Evolutionary conservation across 2,888 invertebrate genomes (phyloP), one percentile per base, ranked within the genome.

Genomic region (Sceliomorpha sp.): DNA sequence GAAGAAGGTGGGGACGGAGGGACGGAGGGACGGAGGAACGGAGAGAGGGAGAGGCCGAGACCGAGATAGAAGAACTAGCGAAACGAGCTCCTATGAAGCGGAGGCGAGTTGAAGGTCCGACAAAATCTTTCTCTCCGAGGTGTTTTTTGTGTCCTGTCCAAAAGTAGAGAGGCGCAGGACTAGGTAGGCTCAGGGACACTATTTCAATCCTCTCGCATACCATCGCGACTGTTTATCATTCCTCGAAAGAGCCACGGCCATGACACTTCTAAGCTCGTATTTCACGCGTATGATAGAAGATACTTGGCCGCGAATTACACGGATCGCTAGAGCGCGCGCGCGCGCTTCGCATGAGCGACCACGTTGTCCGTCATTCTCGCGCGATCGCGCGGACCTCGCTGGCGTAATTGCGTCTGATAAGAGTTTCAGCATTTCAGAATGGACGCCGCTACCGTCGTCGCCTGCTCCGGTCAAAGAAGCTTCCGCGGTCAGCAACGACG

Each of bases 201-300:
- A 67, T 66, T 70, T 66, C 66, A 67, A 70, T 62, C 56, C 66
- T 58, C 64, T 66, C 60, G 66, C 66, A 66, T 70, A 51, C 64
- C 70, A 62, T 34, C 26, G 60, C 27, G 42, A 36, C 70, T 64
- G 60, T 70, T 64, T 66, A 66, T 70, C 70, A 70, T 64, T 62
- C 60, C 66, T 40, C 50, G 66, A 62, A 66, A 66, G 66, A 70
- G 70, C 64, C 27, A 9, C 70, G 66, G 50, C 66, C 70, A 55
- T 66, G 70, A 70, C 70, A 66, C 70, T 70, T 66, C 60, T 66
- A 62, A 58, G 70, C 66, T 70, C 70, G 62, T 66, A 70, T 70
- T 70, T 70, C 66, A 70, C 70, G 29, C 36, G 60, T 48, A 36
- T 20, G 53, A 50, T 36, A 42, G 51, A 53, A 42, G 59, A 53